phyloP scores from a whole-genome alignment of 1,140 invertebrate genomes.

The Trissolcus basalis region DNA sequence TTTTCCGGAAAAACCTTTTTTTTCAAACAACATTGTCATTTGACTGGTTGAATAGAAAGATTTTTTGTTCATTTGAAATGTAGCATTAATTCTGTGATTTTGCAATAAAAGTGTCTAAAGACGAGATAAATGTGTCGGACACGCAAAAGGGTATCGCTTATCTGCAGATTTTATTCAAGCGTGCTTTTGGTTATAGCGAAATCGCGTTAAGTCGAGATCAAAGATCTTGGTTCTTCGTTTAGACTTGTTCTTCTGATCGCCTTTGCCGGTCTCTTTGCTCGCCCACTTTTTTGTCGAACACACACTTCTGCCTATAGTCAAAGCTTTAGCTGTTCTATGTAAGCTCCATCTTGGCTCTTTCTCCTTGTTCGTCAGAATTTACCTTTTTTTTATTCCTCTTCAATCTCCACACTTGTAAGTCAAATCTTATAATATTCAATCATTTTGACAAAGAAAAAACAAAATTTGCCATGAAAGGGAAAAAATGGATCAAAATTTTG shows the following conservation, averaged over 20 bases:
- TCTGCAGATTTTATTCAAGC: neutral
- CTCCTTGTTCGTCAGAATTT: conserved; percentile 6
- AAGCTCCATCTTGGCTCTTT: conserved; percentile 9
- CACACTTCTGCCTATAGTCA: conserved; percentile 9
- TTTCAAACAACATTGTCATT: too few species aligned
- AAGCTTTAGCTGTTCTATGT: conserved; percentile 20
- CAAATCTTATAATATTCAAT: too few species aligned
- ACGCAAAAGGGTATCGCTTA: conserved; percentile 7
- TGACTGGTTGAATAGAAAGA: too few species aligned
- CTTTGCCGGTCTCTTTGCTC: conserved; percentile 21
- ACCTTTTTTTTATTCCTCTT: conserved; percentile 16
- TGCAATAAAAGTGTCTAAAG: neutral
- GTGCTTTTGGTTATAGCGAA: conserved; percentile 1
- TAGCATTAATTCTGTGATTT: too few species aligned
- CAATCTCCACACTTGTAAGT: neutral
- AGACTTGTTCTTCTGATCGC: conserved; percentile 23
- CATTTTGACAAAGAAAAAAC: too few species aligned
- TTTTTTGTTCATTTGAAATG: too few species aligned
- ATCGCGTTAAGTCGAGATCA: conserved; percentile 20
- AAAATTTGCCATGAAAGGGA: too few species aligned
- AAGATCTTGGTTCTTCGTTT: conserved; percentile 26
- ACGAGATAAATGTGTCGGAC: neutral
- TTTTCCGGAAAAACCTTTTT: too few species aligned
- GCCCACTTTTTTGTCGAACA: conserved; percentile 29
- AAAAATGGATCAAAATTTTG: too few species aligned